phyloP scores from a whole-genome alignment of 2,797 vertebrate species.

The Falco cherrug region DNA sequence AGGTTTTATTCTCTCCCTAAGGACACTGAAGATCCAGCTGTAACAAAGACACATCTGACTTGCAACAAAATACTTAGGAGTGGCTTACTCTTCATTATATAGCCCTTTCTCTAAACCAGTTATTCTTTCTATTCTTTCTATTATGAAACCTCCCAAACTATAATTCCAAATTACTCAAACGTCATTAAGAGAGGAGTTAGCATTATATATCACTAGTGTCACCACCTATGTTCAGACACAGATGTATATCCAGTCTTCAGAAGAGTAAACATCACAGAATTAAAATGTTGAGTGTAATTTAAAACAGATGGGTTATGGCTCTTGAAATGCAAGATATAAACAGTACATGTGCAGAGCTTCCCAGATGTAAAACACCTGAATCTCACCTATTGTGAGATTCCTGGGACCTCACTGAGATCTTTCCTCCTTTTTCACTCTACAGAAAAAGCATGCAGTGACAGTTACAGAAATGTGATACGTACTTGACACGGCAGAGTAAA shows the following conservation, averaged over 20 bases:
- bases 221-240: neutral
- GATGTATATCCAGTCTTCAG: neutral
- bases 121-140: neutral
- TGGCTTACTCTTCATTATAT: neutral
- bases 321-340: neutral
- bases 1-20: neutral
- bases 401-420: neutral
- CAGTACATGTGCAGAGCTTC: neutral
- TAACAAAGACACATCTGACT: neutral
- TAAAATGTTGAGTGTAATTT: neutral
- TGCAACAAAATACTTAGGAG: neutral
- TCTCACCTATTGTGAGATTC: neutral
- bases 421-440: neutral
- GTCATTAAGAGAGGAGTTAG: neutral
- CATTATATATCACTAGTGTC: neutral
- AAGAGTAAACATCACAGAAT: neutral
- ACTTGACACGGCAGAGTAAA: neutral
- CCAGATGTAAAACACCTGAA: neutral
- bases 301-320: neutral
- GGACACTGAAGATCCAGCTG: neutral
- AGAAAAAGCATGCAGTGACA: neutral
- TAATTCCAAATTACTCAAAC: neutral
- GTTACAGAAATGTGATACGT: rapidly evolving
- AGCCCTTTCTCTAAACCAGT: neutral
- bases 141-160: neutral